phyloP scores from a whole-genome alignment of 2,797 vertebrate species.

The Chrysocyon brachyurus region DNA sequence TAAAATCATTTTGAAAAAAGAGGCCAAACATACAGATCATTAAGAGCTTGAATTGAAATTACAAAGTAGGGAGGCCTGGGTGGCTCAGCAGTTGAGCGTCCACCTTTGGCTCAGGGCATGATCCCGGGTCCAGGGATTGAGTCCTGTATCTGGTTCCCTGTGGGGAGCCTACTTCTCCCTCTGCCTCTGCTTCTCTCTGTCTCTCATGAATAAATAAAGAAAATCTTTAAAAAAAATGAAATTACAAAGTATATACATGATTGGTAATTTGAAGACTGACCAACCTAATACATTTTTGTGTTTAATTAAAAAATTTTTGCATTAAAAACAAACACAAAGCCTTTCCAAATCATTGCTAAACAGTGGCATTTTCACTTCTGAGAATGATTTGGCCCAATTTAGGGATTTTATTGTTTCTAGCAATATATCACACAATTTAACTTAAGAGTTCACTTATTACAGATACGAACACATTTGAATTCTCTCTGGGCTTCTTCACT shows the following conservation, averaged over 20 bases:
- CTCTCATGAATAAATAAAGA: no score
- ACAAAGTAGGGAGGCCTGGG: not conserved
- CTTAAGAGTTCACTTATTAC: not conserved
- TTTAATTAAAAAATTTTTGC: constrained; percentile 26
- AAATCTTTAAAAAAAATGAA: no score
- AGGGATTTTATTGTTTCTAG: not conserved
- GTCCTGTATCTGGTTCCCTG: no score
- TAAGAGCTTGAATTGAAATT: not conserved
- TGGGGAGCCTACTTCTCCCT: no score
- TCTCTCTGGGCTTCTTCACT: not conserved
- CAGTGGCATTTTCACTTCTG: not conserved
- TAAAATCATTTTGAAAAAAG: constrained; percentile 27
- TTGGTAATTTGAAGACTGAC: not conserved
- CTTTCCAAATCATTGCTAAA: not conserved
- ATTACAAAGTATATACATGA: not conserved
- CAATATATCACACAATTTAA: not conserved
- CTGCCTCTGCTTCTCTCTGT: no score
- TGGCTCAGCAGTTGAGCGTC: no score
- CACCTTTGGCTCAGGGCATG: no score
- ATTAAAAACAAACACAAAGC: not conserved
- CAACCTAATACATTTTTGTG: not conserved
- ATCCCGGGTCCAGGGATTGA: no score
- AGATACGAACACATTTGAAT: not conserved
- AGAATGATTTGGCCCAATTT: not conserved
- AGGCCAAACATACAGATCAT: not conserved